phyloP scores from a whole-genome alignment of 2,113 vertebrate species.

The Boulengeromyrus knoepffleri region DNA sequence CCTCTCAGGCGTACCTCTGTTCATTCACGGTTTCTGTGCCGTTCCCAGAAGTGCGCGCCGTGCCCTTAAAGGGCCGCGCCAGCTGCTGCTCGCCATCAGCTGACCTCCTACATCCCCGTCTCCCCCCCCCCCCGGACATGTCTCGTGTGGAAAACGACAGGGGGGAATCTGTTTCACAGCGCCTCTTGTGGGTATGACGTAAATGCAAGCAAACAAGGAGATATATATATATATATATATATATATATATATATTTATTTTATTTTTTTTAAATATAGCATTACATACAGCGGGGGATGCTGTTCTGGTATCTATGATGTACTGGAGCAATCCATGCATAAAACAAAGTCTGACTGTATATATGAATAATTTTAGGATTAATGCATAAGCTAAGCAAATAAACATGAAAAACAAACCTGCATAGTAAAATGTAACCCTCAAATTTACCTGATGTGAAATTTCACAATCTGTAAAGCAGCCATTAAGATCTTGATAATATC shows the following conservation, averaged over 20 bases:
- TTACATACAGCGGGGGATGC: not conserved
- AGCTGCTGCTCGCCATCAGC: not conserved
- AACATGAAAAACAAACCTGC: not conserved
- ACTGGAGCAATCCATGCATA: not conserved
- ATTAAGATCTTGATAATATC: not conserved
- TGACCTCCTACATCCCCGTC: not conserved
- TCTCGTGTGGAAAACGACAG: not conserved
- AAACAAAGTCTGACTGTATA: not conserved
- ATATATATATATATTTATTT: no score
- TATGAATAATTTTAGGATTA: not conserved
- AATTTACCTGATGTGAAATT: not conserved
- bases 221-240: not conserved
- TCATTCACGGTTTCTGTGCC: conserved; percentile 15
- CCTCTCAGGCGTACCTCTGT: conserved; percentile 22
- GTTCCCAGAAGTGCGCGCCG: conserved; percentile 29
- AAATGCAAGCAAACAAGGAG: not conserved
- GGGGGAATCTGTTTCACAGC: not conserved
- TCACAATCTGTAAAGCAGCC: not conserved
- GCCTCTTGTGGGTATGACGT: not conserved
- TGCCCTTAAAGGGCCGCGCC: conserved; percentile 18
- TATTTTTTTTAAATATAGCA: not conserved
- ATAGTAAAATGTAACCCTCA: not conserved
- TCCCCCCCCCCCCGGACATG: not conserved
- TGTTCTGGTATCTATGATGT: not conserved
- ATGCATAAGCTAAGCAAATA: not conserved